Percentiles rank a stretch among this genome's conserved stretches.
These are phyloP conservation scores for Chaitophorus viminalis DNA, from an alignment of 2,888 invertebrate species.

Conservation along the genomic window DNA sequence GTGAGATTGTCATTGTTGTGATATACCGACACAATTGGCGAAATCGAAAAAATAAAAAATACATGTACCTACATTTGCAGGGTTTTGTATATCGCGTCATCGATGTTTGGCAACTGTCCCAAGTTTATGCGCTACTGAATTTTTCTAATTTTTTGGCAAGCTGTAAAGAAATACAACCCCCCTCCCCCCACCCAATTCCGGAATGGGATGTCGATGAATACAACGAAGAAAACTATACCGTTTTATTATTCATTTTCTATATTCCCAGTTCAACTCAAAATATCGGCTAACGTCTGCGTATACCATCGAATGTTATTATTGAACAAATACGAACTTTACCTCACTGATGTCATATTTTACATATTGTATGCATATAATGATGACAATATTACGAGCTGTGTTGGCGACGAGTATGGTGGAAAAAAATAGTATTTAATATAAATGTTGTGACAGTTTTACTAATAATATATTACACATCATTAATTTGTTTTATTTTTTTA, in stretches of 20 bases:
- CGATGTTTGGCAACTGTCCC: constrained; percentile 33
- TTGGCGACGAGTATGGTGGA: no score
- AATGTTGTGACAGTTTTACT: no score
- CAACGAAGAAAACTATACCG: neutral
- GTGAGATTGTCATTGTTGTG: no score
- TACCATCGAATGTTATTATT: neutral
- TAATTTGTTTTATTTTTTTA: no score
- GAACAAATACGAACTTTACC: neutral
- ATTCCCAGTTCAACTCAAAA: neutral
- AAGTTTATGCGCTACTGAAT: constrained; percentile 18
- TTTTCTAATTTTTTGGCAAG: constrained; percentile 30
- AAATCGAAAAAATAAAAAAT: constrained; percentile 1
- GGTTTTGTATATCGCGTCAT: neutral
- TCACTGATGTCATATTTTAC: no score
- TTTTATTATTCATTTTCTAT: constrained; percentile 7
- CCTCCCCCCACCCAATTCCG: no score
- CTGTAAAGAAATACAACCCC: neutral
- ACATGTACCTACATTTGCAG: neutral
- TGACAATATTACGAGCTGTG: no score
- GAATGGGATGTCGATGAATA: neutral
- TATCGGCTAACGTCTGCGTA: neutral
- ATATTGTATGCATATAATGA: no score
- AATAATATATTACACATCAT: no score
- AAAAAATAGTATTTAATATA: no score
- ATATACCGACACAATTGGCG: neutral